phyloP scores from a whole-genome alignment of 1,140 invertebrate species.

The Drosophila hydei region DNA sequence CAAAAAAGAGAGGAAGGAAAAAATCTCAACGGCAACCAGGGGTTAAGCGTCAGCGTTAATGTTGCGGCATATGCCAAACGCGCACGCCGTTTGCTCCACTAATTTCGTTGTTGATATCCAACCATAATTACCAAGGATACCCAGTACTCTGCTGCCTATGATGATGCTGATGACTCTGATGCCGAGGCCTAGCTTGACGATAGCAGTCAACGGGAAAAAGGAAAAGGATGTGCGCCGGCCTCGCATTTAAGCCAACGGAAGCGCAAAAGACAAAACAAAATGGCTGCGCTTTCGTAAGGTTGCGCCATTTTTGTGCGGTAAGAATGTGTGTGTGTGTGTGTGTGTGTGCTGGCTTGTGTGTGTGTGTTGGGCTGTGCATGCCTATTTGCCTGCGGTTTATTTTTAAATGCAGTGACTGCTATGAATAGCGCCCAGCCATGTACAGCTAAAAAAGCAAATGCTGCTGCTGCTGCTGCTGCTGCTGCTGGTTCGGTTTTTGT shows the following conservation, averaged over 20 bases:
- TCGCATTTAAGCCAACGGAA: conserved; percentile 78
- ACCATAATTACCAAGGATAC: conserved; percentile 64
- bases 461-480: conserved; percentile 34
- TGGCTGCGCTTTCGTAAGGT: conserved; percentile 73
- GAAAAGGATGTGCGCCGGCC: conserved; percentile 62
- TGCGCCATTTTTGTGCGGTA: conserved; percentile 62
- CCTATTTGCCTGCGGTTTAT: conserved; percentile 78
- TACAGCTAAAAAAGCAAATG: conserved; percentile 46
- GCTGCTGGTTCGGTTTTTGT: conserved; percentile 46
- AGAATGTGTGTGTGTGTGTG: conserved; percentile 8
- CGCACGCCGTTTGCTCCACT: conserved; percentile 48
- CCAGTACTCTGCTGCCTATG: not conserved
- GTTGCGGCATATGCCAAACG: conserved; percentile 38
- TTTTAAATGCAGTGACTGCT: conserved; percentile 71
- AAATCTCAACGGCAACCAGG: conserved; percentile 66
- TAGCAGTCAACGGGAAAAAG: conserved; percentile 26
- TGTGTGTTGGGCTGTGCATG: conserved; percentile 19
- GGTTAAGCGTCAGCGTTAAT: conserved; percentile 51
- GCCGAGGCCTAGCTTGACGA: conserved; percentile 16
- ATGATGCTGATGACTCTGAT: conserved; percentile 12
- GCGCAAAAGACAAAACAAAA: conserved; percentile 78
- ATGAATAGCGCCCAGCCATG: conserved; percentile 67
- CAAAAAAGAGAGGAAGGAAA: not conserved
- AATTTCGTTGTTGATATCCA: conserved; percentile 60
- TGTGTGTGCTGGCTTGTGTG: conserved; percentile 32